Conservation (phyloP, 2,113 vertebrate genomes). For the Tapirus terrestris region DNA sequence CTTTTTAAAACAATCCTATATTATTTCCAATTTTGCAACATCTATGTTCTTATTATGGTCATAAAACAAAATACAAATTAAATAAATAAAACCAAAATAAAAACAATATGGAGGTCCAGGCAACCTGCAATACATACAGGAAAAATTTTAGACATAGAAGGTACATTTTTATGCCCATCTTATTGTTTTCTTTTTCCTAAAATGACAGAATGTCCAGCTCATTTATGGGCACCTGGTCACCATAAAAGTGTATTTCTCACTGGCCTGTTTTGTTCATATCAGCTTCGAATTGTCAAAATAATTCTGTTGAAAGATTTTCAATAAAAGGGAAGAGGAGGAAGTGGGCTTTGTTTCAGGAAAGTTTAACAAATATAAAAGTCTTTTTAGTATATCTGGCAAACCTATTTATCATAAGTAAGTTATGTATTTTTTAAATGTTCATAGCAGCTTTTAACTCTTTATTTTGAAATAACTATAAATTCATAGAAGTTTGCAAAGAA, state of each 20-base stretch:
- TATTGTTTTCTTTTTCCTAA: background rate
- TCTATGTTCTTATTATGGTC: background rate
- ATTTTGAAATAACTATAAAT: conserved; percentile 4
- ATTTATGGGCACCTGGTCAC: background rate
- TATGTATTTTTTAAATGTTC: background rate
- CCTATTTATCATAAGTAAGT: background rate
- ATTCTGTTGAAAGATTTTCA: conserved; percentile 23
- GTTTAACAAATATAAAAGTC: background rate
- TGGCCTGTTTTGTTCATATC: background rate
- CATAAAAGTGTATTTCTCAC: background rate
- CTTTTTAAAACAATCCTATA: background rate
- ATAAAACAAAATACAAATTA: background rate
- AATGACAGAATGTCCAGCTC: background rate
- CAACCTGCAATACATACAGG: background rate
- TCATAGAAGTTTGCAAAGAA: background rate
- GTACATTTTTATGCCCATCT: background rate
- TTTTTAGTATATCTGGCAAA: background rate
- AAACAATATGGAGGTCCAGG: background rate
- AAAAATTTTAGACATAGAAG: background rate
- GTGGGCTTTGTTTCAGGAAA: background rate
- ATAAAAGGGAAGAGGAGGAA: background rate
- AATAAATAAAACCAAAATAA: background rate
- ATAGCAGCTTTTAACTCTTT: background rate
- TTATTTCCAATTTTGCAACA: background rate
- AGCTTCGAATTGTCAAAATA: background rate